These are phyloP conservation scores for Brenthis ino DNA, from an alignment of 2,888 invertebrate genomes.

Conservation along the genomic window DNA sequence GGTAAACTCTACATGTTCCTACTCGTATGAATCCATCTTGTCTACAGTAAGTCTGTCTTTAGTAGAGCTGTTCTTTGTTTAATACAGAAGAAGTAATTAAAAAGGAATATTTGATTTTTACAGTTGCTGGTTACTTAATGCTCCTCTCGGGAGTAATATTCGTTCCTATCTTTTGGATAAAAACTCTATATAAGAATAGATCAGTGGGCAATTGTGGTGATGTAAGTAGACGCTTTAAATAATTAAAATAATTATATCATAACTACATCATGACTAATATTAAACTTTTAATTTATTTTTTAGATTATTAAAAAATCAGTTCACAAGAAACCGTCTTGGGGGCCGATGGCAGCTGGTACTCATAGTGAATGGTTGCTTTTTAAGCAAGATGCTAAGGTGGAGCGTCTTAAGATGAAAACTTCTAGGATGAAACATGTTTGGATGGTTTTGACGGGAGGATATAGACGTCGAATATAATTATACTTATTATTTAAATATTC, in stretches of 20 bases:
- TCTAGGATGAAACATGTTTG: background rate
- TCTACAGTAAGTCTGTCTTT: too few species aligned
- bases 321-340: conserved; percentile 5
- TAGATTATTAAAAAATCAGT: background rate
- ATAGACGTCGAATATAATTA: conserved; percentile 13
- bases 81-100: too few species aligned
- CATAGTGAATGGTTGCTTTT: conserved; percentile 5
- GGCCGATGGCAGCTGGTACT: background rate
- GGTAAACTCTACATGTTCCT: too few species aligned
- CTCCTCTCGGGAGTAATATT: background rate
- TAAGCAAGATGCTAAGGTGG: conserved; percentile 7
- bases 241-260: background rate
- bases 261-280: background rate
- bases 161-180: background rate
- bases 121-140: conserved; percentile 15
- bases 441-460: conserved; percentile 8
- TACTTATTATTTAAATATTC: background rate
- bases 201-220: conserved; percentile 1
- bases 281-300: background rate
- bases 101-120: background rate
- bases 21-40: too few species aligned
- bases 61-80: background rate
- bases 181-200: conserved; percentile 5
- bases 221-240: conserved; percentile 6
- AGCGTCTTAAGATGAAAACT: background rate